Percentiles rank a stretch among this genome's conserved stretches.
These are phyloP conservation scores for Hylomyscus alleni DNA, from an alignment of 2,797 vertebrate genomes.

Conservation along the genomic window DNA sequence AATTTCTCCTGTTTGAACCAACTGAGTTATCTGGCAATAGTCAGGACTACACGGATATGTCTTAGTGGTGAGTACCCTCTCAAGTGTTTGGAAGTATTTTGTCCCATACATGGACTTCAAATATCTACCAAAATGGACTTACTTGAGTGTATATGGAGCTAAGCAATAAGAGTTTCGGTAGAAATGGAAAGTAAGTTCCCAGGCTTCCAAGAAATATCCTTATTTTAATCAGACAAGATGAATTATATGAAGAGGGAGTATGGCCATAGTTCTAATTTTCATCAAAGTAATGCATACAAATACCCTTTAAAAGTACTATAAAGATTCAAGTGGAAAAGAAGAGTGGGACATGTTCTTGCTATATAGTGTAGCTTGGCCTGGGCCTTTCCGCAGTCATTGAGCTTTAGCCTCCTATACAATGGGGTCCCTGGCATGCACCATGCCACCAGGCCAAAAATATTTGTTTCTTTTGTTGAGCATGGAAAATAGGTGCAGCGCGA, in stretches of 20 bases:
- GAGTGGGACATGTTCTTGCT: neutral
- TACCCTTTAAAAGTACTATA: neutral
- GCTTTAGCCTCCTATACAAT: neutral
- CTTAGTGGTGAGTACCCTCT: neutral
- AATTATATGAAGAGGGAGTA: neutral
- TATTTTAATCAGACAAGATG: neutral
- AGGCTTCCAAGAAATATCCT: constrained; percentile 29
- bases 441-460: neutral
- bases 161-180: constrained; percentile 3
- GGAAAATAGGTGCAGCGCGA: neutral
- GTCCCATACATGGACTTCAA: neutral
- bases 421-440: neutral
- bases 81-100: neutral
- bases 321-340: constrained; percentile 3
- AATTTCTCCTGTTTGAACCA: neutral
- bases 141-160: neutral
- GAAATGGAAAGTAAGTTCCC: constrained; percentile 29
- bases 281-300: constrained; percentile 31
- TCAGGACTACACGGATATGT: neutral
- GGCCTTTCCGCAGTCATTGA: neutral
- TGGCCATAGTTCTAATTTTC: neutral
- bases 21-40: neutral
- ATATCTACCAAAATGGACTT: neutral
- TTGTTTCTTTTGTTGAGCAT: neutral
- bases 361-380: neutral